Evolutionary conservation across 2,797 vertebrate species (phyloP).

Genomic region (Helarctos malayanus): DNA sequence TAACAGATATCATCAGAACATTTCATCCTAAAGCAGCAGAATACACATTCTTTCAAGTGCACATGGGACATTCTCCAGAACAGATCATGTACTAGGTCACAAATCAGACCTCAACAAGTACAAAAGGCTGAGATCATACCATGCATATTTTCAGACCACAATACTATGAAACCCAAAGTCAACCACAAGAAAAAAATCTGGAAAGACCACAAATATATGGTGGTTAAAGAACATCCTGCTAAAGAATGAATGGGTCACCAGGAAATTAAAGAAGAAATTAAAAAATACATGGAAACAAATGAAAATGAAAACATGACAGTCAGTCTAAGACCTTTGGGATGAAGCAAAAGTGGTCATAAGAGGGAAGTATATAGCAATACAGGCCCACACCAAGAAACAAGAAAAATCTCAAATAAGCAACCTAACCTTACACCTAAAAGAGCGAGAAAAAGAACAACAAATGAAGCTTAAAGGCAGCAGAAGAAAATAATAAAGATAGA

Average conservation of each 20-base stretch:
- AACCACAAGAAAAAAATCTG: background rate
- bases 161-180: background rate
- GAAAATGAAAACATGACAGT: background rate
- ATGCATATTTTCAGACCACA: background rate
- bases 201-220: background rate
- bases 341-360: background rate
- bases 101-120: background rate
- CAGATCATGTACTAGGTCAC: background rate
- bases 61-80: background rate
- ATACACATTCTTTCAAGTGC: background rate
- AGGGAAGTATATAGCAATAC: background rate
- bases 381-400: background rate
- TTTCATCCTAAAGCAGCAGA: background rate
- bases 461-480: background rate
- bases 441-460: background rate
- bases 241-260: background rate
- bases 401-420: background rate
- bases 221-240: background rate
- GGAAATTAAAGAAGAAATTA: background rate
- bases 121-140: background rate
- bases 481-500: background rate
- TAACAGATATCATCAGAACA: background rate
- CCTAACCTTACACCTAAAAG: background rate
- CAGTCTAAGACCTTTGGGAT: background rate
- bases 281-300: background rate